Evolutionary conservation across 1,140 invertebrate genomes (phyloP).

Genomic region (Batillaria attramentaria): DNA sequence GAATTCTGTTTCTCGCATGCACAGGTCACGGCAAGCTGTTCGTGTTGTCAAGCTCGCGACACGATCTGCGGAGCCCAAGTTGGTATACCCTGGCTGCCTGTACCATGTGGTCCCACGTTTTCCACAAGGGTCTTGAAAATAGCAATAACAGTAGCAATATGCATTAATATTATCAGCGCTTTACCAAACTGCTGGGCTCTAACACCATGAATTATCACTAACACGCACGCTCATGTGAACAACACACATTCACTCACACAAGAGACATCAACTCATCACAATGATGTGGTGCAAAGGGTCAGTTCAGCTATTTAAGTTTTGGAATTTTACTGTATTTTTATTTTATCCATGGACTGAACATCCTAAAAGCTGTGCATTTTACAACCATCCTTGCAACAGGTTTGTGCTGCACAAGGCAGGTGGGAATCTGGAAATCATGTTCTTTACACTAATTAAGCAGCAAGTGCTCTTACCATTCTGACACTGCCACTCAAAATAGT

Average conservation of each 20-base stretch:
- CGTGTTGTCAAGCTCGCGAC: slow-evolving; percentile 33
- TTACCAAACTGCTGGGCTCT: not conserved
- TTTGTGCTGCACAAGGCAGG: too few relatives aligned
- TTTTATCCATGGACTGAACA: too few relatives aligned
- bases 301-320: too few relatives aligned
- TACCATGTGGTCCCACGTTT: slow-evolving; percentile 46
- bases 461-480: slow-evolving; percentile 54
- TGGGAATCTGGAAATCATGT: not conserved
- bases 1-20: slow-evolving; percentile 51
- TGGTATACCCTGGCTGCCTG: slow-evolving; percentile 45
- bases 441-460: not conserved
- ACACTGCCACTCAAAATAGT: slow-evolving; percentile 55
- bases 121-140: slow-evolving; percentile 52
- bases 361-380: too few relatives aligned
- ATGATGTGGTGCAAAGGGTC: too few relatives aligned
- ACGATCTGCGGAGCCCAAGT: slow-evolving; percentile 29
- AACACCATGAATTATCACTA: not conserved
- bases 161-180: not conserved
- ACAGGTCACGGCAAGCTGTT: slow-evolving; percentile 47
- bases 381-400: too few relatives aligned
- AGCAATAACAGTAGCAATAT: too few relatives aligned
- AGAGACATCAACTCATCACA: not conserved
- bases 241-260: too few relatives aligned
- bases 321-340: too few relatives aligned
- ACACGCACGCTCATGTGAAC: too few relatives aligned